A percentile compares a stretch with the other conserved stretches of the same genome.
Evolutionary conservation across 2,113 vertebrate genomes (phyloP).

Genomic region (Melanerpes formicivorus): DNA sequence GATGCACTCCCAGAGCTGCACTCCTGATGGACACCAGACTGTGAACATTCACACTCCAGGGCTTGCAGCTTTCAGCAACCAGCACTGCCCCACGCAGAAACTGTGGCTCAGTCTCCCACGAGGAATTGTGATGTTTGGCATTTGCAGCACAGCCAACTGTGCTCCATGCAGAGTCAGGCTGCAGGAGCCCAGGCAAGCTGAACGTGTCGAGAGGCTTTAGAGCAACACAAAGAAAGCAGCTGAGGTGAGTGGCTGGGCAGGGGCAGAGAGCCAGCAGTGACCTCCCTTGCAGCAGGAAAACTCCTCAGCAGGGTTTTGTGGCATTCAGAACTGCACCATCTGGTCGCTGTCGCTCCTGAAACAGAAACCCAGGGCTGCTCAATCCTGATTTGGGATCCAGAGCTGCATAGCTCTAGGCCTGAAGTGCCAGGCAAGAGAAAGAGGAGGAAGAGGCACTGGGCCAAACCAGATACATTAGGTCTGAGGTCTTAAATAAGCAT

Average conservation of each 20-base stretch:
- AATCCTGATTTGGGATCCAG: neutral
- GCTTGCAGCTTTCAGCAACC: neutral
- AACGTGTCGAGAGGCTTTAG: neutral
- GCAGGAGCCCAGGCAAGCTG: neutral
- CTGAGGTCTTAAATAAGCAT: neutral
- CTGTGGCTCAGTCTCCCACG: accelerated
- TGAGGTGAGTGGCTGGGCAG: neutral
- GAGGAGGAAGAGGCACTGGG: neutral
- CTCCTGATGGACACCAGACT: neutral
- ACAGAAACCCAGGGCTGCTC: neutral
- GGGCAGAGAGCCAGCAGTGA: neutral
- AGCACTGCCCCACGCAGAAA: neutral
- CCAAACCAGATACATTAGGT: neutral
- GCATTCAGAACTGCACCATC: neutral
- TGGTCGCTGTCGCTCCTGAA: neutral
- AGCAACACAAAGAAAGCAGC: neutral
- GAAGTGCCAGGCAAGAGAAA: neutral
- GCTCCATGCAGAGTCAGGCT: neutral
- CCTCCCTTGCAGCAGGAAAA: neutral
- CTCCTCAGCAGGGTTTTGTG: neutral
- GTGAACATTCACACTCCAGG: neutral
- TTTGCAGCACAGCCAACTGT: neutral
- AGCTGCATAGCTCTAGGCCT: neutral
- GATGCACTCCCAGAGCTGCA: neutral
- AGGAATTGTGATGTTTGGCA: neutral